phyloP scores from a whole-genome alignment of 1,140 invertebrate species.

The Muscidifurax raptorellus region DNA sequence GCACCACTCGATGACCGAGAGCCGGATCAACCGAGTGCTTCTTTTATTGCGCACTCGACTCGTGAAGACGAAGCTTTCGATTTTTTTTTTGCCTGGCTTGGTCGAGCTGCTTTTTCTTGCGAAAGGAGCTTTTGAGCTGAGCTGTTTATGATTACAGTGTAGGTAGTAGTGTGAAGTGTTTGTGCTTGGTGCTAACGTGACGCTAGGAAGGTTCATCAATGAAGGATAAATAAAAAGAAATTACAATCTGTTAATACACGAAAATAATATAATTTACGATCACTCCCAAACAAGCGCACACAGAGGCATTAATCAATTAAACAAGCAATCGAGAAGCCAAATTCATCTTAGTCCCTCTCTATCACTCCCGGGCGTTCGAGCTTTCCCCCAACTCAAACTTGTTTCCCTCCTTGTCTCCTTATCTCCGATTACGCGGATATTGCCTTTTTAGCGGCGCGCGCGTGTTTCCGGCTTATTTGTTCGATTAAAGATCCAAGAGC shows the following conservation, averaged over 20 bases:
- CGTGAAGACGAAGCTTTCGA: not conserved
- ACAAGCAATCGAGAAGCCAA: not conserved
- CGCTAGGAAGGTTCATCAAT: too few relatives aligned
- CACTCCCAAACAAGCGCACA: too few relatives aligned
- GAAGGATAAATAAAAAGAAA: too few relatives aligned
- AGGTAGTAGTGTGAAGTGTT: too few relatives aligned
- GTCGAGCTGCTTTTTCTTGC: too few relatives aligned
- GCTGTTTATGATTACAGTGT: too few relatives aligned
- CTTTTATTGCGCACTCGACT: not conserved
- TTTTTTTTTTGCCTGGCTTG: too few relatives aligned
- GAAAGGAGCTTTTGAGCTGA: too few relatives aligned
- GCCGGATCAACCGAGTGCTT: not conserved
- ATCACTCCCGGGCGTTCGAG: not conserved
- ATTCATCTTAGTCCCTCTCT: not conserved
- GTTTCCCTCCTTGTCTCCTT: not conserved
- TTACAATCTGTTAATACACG: too few relatives aligned
- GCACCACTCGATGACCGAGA: constrained; percentile 11
- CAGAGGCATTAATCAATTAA: not conserved
- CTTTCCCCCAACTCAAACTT: not conserved
- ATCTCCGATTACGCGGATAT: constrained; percentile 10
- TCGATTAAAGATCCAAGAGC: constrained; percentile 7
- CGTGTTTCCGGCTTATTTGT: constrained; percentile 23
- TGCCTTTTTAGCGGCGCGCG: constrained; percentile 10
- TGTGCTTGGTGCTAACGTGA: too few relatives aligned
- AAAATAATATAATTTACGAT: too few relatives aligned